These are phyloP conservation scores for Alectoris magna DNA, from an alignment of 2,797 vertebrate genomes.

Conservation along the genomic window DNA sequence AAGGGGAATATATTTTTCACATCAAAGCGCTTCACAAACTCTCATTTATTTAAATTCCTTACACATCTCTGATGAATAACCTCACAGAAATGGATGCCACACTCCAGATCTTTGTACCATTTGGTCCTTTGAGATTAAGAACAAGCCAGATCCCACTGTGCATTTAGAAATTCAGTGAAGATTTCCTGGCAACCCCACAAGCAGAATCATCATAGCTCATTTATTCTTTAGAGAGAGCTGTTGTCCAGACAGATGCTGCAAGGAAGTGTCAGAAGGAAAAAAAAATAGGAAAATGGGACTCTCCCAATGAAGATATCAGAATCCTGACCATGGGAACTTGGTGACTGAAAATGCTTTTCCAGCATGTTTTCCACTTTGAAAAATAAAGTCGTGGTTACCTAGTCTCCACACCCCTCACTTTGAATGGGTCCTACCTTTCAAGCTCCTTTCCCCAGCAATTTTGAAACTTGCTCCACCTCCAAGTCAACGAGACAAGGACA, in stretches of 20 bases:
- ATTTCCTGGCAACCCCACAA: conserved; percentile 19
- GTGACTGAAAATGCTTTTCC: not conserved
- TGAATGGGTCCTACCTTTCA: not conserved
- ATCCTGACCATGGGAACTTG: not conserved
- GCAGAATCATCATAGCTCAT: not conserved
- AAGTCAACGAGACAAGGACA: not conserved
- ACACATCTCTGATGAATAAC: conserved; percentile 25
- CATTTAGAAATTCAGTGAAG: conserved; percentile 6
- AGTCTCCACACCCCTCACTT: not conserved
- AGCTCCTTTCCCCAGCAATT: not conserved
- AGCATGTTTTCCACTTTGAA: not conserved
- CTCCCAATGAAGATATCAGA: not conserved
- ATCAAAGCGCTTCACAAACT: conserved; percentile 22
- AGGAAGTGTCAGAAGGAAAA: not conserved
- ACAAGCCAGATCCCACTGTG: conserved; percentile 40
- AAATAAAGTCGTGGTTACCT: conserved; percentile 10
- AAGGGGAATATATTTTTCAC: conserved; percentile 46
- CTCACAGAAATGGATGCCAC: conserved; percentile 21
- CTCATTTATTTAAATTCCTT: conserved; percentile 55
- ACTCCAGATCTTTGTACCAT: conserved; percentile 8
- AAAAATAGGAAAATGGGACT: not conserved
- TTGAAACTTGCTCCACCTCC: not conserved
- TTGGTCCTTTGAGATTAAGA: not conserved
- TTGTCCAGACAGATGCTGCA: not conserved
- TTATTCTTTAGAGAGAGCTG: conserved; percentile 19